These are phyloP conservation scores for Balearica regulorum DNA, from an alignment of 2,797 vertebrate genomes.

Conservation along the genomic window DNA sequence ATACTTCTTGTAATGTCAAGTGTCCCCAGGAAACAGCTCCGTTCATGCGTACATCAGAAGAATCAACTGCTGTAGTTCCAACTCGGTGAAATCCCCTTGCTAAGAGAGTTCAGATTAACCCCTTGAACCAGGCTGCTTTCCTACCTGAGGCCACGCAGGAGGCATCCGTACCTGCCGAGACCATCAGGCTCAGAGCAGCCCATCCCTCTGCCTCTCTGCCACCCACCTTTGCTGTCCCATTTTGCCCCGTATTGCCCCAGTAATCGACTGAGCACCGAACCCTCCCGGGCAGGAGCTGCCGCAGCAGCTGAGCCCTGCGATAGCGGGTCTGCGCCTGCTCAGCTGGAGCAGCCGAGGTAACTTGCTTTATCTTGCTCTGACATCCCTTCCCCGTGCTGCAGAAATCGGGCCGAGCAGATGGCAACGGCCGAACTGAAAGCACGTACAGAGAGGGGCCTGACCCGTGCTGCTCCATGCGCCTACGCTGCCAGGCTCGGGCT, in stretches of 20 bases:
- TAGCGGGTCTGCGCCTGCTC: not conserved
- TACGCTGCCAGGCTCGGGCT: not conserved
- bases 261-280: rapidly evolving
- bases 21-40: not conserved
- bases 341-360: rapidly evolving
- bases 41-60: rapidly evolving
- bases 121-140: not conserved
- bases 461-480: rapidly evolving
- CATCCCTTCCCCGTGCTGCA: not conserved
- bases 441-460: rapidly evolving
- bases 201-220: not conserved
- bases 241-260: not conserved
- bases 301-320: not conserved
- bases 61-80: rapidly evolving
- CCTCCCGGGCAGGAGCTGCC: not conserved
- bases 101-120: rapidly evolving
- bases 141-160: not conserved
- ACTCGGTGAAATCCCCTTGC: rapidly evolving
- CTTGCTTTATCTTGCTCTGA: not conserved
- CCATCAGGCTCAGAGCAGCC: not conserved
- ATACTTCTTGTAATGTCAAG: rapidly evolving
- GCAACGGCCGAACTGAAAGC: rapidly evolving
- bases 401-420: not conserved
- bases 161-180: rapidly evolving
- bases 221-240: rapidly evolving